Base-by-base conservation (phyloP, 2,113 vertebrate genomes). In the Antigone vipio region DNA sequence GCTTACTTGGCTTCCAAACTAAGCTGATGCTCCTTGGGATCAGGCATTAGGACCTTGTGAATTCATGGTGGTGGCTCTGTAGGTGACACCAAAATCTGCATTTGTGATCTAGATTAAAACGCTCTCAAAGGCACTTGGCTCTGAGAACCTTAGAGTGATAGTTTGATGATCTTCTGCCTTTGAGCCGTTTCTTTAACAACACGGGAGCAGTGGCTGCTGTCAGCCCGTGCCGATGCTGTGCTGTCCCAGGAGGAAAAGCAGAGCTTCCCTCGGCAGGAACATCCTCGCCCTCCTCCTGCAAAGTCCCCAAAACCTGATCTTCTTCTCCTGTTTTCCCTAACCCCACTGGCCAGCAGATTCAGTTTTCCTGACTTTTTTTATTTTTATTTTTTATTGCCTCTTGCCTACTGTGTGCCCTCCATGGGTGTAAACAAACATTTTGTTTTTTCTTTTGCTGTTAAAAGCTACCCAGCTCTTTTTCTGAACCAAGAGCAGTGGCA, bases 141-240 rank as follows among this genome's bases (percentile, higher is more conserved):
- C 35, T 38, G 47, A 86, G 52, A 67, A 29, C 4, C 13, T 76
- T 29, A 63, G 69, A 32, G n/a, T 30, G 13, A 15, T 4, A 5
- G 32, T 26, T 42, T 11, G 52, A n/a, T 67, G 27, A 68, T 15
- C 35, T 76, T 47, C 47, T 89, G 52, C 73, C 8, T 72, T 44
- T 47, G 24, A 80, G 17, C 47, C 15, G 2, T 44, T 84, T 35
- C 63, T 22, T 38, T 59, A 38, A 11, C 0, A 2, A 4, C 1
- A 2, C n/a, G 20, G 42, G 30, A 75, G 23, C 8, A 2, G 24
- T 30, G 50, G 29, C 16, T 52, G 35, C 47, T 9, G 2, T 10
- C 67, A 83, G 24, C 32, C 62, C 2, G 5, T 66, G 67, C 45
- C 2, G 16, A 34, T 75, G 56, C 62, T 0, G 0, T 56, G 62